These are phyloP conservation scores for Ciconia maguari DNA, from an alignment of 2,113 vertebrate species.

Conservation along the genomic window DNA sequence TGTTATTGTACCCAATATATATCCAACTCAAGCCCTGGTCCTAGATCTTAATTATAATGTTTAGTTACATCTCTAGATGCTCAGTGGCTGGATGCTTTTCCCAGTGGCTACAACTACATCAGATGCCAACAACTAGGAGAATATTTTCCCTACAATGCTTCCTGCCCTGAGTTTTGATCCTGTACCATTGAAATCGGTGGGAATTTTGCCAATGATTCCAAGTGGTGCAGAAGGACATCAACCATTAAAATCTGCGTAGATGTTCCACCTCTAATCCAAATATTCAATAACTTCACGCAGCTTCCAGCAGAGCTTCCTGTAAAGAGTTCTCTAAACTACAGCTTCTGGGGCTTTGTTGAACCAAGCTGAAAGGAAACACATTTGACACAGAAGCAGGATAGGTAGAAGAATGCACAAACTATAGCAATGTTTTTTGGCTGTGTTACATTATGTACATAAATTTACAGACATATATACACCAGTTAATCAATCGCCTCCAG, in stretches of 20 bases:
- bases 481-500: constrained; percentile 23
- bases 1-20: neutral
- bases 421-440: neutral
- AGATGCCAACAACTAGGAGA: neutral
- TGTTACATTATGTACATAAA: neutral
- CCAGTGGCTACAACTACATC: neutral
- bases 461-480: neutral
- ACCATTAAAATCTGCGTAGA: neutral
- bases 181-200: neutral
- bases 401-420: neutral
- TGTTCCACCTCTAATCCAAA: neutral
- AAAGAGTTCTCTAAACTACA: neutral
- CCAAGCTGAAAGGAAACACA: neutral
- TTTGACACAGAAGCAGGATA: neutral
- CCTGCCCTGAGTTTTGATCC: neutral
- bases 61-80: neutral
- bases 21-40: neutral
- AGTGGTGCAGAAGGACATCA: neutral
- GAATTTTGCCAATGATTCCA: neutral
- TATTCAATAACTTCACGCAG: neutral
- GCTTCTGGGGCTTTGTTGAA: neutral
- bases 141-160: neutral
- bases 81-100: neutral
- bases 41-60: neutral
- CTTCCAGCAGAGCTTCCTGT: neutral